Evolutionary conservation across 2,888 invertebrate species (phyloP), one percentile per base, ranked within the genome.

Genomic region (Lysandra coridon): DNA sequence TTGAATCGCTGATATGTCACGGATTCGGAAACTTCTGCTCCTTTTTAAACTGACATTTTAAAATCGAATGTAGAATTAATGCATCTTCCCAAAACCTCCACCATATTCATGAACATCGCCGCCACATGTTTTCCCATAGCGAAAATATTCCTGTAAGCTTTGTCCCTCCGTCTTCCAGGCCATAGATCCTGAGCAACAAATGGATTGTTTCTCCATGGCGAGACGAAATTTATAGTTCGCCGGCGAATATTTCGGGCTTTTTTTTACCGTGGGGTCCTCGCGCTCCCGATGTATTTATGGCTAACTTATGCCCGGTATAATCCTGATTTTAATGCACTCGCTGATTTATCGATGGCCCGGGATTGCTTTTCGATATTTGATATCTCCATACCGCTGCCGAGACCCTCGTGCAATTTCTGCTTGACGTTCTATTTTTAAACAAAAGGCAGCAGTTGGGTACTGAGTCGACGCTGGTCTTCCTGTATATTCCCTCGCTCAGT

Each of bases 341-440:
- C 87, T 91, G 93, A 94, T 94, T 94, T 94, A 94, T 87, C 88
- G 88, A 87, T 87, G 87, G 84, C 85, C 85, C 89, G 87, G 89
- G 89, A 92, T 92, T 91, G 92, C 88, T 89, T 91, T 89, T 87
- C 89, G 94, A 93, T 93, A 94, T 91, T 93, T 93, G 94, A 94
- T 94, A 93, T 92, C 93, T 92, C 90, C 86, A 92, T 93, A 90
- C 87, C 85, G 87, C 91, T 93, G 91, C 92, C 91, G 91, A 87
- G 79, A 86, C 89, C 90, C 91, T 89, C 87, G 91, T 91, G 90
- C 88, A 80, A 80, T 79, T 80, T 79, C 75, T 75, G 79, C 79
- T 82, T 79, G 81, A 78, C 64, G 78, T 75, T 64, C 79, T 60
- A 77, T 60, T 79, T 78, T 60, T 79, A 69, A 79, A 78, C 74